Evolutionary conservation across 2,888 invertebrate genomes (phyloP), one percentile per base, ranked within the genome.

Genomic region (Orchesellides sinensis): DNA sequence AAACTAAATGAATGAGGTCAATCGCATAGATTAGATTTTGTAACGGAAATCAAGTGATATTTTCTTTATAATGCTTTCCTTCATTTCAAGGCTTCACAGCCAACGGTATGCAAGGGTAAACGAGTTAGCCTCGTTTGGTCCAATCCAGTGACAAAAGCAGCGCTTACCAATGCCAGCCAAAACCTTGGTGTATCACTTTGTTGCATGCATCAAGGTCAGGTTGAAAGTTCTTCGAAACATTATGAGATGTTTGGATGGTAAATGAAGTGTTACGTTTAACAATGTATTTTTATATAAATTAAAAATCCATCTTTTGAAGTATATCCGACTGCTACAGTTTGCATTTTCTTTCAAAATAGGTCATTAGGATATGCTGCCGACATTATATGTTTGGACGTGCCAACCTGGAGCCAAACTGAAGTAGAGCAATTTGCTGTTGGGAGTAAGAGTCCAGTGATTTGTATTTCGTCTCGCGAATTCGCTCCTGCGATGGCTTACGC

Each of bases 201-300:
- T 17, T 75, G 49, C 19, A 21, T 84, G 10, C 69, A 80, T 65
- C 77, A 73, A 23, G 56, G 66, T 19, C 68, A 80, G 56, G 49
- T 80, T 23, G 1, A 23, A 29, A 54, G 45, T 12, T 65, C 73
- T 1, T 59, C 17, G n/a, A 49, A 49, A 0, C 35, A 81, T 21
- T 59, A 52, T 35, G 82, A 74, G 65, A 81, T 77, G 35, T 27
- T 85, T 14, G 87, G 87, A 65, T 83, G 83, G 87, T 86, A 78
- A 73, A 52, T 35, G 19, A 35, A 21, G 19, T 61, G 25, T 27
- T 4, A 12, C 10, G 12, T 32, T 10, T 6, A 32, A 32, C 32
- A 32, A 32, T 32, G 40, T 14, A 40, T n/a, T 8, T 40, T 2
- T 5, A 2, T 40, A 5, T 40, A 40, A 40, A 5, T 5, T 5